Conservation (phyloP, 2,113 vertebrate genomes). For the Gadus macrocephalus region DNA sequence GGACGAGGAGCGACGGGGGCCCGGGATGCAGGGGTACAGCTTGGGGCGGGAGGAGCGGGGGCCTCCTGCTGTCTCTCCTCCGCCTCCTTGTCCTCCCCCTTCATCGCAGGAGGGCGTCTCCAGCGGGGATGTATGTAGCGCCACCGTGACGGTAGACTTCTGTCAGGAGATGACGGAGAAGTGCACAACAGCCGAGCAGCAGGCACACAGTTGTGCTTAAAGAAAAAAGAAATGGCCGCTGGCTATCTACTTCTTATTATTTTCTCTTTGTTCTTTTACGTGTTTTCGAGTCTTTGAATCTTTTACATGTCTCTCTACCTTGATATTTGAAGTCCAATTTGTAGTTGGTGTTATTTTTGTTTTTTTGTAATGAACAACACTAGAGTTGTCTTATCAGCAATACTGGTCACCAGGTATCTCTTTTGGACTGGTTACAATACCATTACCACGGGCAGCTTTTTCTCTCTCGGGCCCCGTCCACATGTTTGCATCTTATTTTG, state of each 20-base stretch:
- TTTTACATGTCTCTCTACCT: slow-evolving; percentile 42
- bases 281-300: not conserved
- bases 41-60: slow-evolving; percentile 65
- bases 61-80: slow-evolving; percentile 18
- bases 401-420: slow-evolving; percentile 59
- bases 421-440: slow-evolving; percentile 41
- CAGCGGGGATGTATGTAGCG: slow-evolving; percentile 80
- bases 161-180: slow-evolving; percentile 98
- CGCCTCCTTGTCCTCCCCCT: too few species aligned
- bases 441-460: slow-evolving; percentile 54
- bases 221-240: slow-evolving; percentile 23
- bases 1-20: not conserved
- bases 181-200: slow-evolving; percentile 91
- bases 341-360: slow-evolving; percentile 13
- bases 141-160: slow-evolving; percentile 91
- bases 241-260: not conserved
- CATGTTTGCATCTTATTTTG: not conserved
- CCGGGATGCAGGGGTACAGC: slow-evolving; percentile 10
- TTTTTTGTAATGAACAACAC: slow-evolving; percentile 46
- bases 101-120: slow-evolving; percentile 60
- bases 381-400: slow-evolving; percentile 64
- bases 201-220: slow-evolving; percentile 81
- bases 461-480: not conserved
- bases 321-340: slow-evolving; percentile 45
- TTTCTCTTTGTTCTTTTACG: not conserved